Evolutionary conservation across 2,113 vertebrate species (phyloP).

Genomic region (Progne subis): DNA sequence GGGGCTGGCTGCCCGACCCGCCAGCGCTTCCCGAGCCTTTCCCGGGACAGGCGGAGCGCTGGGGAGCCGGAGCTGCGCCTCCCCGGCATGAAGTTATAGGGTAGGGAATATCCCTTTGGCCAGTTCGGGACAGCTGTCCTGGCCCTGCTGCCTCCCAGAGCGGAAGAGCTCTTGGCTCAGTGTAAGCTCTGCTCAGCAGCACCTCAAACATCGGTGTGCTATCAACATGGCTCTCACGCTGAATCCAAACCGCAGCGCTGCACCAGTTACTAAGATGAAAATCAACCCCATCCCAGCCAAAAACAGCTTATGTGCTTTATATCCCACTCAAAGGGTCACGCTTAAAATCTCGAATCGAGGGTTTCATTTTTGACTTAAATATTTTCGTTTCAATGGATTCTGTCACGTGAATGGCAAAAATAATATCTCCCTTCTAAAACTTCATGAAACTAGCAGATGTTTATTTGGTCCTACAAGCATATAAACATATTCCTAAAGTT

Average conservation of each 20-base stretch:
- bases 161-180: not conserved
- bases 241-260: not conserved
- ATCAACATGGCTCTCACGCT: not conserved
- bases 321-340: not conserved
- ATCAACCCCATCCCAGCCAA: not conserved
- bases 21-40: accelerated
- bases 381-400: not conserved
- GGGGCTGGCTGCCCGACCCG: not conserved
- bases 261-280: not conserved
- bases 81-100: accelerated
- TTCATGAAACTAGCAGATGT: not conserved
- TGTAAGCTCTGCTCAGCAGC: not conserved
- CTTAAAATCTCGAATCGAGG: not conserved
- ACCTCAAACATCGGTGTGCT: not conserved
- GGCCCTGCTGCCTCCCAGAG: not conserved
- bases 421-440: not conserved
- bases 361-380: not conserved
- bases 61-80: no score
- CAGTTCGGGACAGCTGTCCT: not conserved
- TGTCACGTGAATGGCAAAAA: not conserved
- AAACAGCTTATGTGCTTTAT: not conserved
- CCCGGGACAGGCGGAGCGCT: not conserved
- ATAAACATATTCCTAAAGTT: not conserved
- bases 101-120: not conserved
- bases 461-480: not conserved